A percentile compares a stretch with the other conserved stretches of the same genome.
Conservation (phyloP, 2,888 invertebrate species). For the Cryptosula pallasiana region DNA sequence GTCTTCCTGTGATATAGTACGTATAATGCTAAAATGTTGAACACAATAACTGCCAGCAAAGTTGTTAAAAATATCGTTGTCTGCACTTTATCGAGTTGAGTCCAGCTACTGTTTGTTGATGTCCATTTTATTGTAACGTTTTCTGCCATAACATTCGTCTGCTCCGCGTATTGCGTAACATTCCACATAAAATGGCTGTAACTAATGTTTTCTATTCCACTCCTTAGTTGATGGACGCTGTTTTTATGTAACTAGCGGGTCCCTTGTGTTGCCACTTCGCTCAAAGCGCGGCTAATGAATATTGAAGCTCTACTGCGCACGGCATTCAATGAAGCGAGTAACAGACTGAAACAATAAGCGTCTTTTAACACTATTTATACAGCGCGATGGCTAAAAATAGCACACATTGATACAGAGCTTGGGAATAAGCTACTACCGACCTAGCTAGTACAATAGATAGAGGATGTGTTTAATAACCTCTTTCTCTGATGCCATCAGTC, state of each 20-base stretch:
- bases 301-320: not conserved
- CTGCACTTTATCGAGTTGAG: not conserved
- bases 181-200: too few relatives aligned
- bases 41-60: not conserved
- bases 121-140: too few relatives aligned
- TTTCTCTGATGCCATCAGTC: not conserved
- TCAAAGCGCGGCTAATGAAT: not conserved
- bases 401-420: not conserved
- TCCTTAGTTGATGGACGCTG: too few relatives aligned
- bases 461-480: not conserved
- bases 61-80: not conserved
- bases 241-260: too few relatives aligned
- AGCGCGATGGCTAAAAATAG: constrained; percentile 9
- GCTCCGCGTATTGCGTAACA: too few relatives aligned
- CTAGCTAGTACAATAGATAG: not conserved
- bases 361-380: constrained; percentile 10
- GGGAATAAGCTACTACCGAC: not conserved
- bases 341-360: constrained; percentile 2
- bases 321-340: not conserved
- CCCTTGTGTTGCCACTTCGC: not conserved
- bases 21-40: constrained; percentile 3
- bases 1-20: not conserved
- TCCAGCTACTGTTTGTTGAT: too few relatives aligned
- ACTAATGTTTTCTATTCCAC: too few relatives aligned
- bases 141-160: too few relatives aligned